Evolutionary conservation across 2,888 invertebrate species (phyloP).

Genomic region (Heliconius ismenius): DNA sequence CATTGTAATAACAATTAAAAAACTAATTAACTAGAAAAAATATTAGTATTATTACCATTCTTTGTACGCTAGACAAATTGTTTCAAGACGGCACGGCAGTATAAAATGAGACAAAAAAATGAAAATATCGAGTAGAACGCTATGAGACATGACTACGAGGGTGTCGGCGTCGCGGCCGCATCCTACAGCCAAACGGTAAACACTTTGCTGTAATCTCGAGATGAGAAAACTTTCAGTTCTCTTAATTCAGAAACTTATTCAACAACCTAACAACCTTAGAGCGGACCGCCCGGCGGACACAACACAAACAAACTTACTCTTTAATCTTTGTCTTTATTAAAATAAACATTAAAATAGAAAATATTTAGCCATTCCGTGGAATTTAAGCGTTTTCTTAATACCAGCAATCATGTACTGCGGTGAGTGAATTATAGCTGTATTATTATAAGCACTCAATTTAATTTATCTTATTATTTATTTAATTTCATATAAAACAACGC

Average conservation of each 20-base stretch:
- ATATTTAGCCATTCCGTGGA: conserved; percentile 45
- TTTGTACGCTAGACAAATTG: conserved; percentile 9
- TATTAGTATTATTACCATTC: not conserved
- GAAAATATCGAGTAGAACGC: conserved; percentile 48
- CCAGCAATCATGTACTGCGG: not conserved
- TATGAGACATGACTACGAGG: conserved; percentile 49
- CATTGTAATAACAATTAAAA: conserved; percentile 38
- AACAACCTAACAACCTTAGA: conserved; percentile 82
- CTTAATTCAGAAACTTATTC: conserved; percentile 83
- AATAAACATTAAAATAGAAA: conserved; percentile 60
- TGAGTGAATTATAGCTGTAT: not conserved
- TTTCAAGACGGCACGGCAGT: conserved; percentile 19
- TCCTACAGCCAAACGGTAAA: conserved; percentile 82
- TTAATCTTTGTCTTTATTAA: conserved; percentile 69
- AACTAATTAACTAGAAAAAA: conserved; percentile 36
- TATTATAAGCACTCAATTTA: not conserved
- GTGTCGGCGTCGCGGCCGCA: conserved; percentile 64
- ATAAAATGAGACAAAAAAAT: conserved; percentile 38
- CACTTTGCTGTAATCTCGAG: conserved; percentile 83
- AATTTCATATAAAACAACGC: not conserved
- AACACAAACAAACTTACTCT: conserved; percentile 78
- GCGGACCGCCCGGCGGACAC: conserved; percentile 72
- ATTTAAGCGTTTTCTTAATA: not conserved
- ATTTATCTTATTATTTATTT: not conserved
- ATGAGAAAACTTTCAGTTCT: conserved; percentile 83